Evolutionary conservation across 1,140 invertebrate species (phyloP).

Genomic region (Temnothorax curvispinosus): DNA sequence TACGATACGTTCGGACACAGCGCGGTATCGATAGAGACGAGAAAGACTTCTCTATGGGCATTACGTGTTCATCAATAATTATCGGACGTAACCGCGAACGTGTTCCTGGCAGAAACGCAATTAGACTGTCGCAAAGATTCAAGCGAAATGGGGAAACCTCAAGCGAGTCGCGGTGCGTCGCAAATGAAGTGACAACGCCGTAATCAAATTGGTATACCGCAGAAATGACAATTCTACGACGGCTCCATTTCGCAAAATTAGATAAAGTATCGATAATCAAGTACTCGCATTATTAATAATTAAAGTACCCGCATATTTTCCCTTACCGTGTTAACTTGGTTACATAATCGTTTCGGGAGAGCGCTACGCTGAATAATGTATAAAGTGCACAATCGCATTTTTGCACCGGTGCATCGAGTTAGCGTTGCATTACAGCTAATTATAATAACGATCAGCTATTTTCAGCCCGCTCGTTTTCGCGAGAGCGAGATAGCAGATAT

Average conservation of each 20-base stretch:
- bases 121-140: slow-evolving; percentile 2
- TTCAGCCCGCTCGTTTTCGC: not conserved
- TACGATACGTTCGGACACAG: not conserved
- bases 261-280: not conserved
- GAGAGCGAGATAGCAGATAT: slow-evolving; percentile 23
- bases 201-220: too few relatives aligned
- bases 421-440: slow-evolving; percentile 41
- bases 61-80: slow-evolving; percentile 38
- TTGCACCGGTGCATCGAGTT: slow-evolving; percentile 36
- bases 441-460: slow-evolving; percentile 39
- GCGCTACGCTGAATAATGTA: slow-evolving; percentile 31
- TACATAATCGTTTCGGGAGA: not conserved
- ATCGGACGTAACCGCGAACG: not conserved
- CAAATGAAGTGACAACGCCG: not conserved
- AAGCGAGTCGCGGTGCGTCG: not conserved
- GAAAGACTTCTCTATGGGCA: slow-evolving; percentile 27
- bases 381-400: slow-evolving; percentile 25
- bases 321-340: not conserved
- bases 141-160: not conserved
- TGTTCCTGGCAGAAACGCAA: slow-evolving; percentile 6
- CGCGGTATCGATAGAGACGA: not conserved
- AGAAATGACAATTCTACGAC: not conserved
- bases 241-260: not conserved
- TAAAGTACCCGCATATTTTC: not conserved
- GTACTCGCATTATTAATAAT: too few relatives aligned